Percentiles rank a stretch among this genome's conserved stretches.
These are phyloP conservation scores for Chlorospingus semifuscus DNA, from an alignment of 2,797 vertebrate species.

Conservation along the genomic window DNA sequence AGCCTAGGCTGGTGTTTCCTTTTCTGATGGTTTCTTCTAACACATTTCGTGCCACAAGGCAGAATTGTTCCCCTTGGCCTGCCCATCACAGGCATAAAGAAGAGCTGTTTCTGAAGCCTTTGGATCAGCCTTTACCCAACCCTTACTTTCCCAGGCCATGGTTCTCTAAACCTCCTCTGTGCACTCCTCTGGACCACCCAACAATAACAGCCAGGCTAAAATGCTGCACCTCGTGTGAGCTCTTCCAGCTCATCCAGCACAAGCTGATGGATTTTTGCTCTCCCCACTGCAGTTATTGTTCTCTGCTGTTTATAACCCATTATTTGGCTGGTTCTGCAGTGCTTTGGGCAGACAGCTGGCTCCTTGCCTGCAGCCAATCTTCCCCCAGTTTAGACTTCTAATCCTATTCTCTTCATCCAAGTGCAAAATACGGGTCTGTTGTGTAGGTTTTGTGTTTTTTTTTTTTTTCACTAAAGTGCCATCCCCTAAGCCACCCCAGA, in stretches of 20 bases:
- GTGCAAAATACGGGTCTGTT: neutral
- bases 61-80: neutral
- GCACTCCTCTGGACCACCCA: neutral
- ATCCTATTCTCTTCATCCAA: neutral
- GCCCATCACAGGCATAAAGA: neutral
- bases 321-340: neutral
- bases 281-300: neutral
- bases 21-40: neutral
- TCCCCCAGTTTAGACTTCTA: neutral
- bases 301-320: neutral
- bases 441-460: rapidly evolving
- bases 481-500: neutral
- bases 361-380: neutral
- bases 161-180: neutral
- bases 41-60: neutral
- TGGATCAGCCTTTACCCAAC: neutral
- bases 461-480: neutral
- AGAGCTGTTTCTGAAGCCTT: neutral
- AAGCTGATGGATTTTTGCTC: neutral
- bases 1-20: neutral
- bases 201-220: neutral
- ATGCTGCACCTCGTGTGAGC: rapidly evolving
- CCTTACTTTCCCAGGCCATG: neutral
- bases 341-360: neutral
- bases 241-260: neutral